Evolutionary conservation across 1,140 invertebrate species (phyloP).

Genomic region (Yoshiicerus persimilis): DNA sequence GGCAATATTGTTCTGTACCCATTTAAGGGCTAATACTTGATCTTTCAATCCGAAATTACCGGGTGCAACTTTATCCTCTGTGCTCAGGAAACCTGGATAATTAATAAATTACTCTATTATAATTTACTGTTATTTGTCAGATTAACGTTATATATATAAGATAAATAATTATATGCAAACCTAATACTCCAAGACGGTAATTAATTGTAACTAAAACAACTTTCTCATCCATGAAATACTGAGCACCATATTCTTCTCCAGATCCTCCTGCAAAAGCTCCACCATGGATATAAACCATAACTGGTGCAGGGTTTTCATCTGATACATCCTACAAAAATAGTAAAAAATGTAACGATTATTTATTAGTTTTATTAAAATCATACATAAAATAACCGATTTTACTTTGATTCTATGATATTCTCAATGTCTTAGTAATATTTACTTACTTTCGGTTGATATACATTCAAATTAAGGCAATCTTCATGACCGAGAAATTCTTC

Average conservation of each 20-base stretch:
- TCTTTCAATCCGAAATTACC: constrained; percentile 33
- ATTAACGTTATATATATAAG: background rate
- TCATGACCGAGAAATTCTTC: constrained; percentile 35
- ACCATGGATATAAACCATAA: constrained; percentile 64
- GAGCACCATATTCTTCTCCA: constrained; percentile 38
- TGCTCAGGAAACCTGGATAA: constrained; percentile 18
- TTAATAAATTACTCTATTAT: background rate
- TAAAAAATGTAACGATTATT: background rate
- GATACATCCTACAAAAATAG: background rate
- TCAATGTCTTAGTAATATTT: constrained; percentile 45
- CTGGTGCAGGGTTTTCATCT: constrained; percentile 39
- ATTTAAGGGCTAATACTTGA: constrained; percentile 25
- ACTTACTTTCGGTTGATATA: constrained; percentile 28
- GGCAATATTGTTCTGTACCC: constrained; percentile 37
- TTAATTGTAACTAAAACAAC: constrained; percentile 35
- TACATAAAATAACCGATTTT: too few species aligned
- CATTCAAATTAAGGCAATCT: constrained; percentile 32
- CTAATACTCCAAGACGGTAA: constrained; percentile 34
- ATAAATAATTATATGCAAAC: background rate
- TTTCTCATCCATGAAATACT: constrained; percentile 40
- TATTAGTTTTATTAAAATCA: background rate
- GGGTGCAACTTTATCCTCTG: background rate
- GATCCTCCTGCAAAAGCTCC: constrained; percentile 55
- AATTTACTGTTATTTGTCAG: too few species aligned
- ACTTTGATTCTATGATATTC: background rate